Evolutionary conservation across 2,888 invertebrate genomes (phyloP), one percentile per base, ranked within the genome.

Genomic region (Drosophila parthenogenetica): DNA sequence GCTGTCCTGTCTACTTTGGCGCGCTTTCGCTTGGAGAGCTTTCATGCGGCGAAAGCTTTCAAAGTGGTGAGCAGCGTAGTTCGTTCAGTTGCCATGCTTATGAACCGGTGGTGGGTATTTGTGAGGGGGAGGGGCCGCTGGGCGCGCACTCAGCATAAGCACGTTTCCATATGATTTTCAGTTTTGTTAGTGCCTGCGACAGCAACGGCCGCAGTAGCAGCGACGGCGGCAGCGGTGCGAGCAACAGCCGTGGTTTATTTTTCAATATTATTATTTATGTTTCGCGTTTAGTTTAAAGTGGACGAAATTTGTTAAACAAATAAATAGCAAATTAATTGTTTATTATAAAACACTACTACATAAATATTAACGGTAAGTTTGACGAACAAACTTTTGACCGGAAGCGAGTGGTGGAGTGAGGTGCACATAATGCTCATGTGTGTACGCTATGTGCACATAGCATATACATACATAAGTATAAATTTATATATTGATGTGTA

Each of bases 141-240:
- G 58, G 68, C 68, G 63, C 53, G 8, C 46, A 42, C 62, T 40
- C 60, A 87, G 85, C 81, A 82, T 82, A 80, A 72, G 54, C 86
- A 77, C 79, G 88, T 82, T 87, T 88, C 77, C 88, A 88, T 83
- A 86, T 83, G 88, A 77, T 74, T 71, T 59, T 74, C 77, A 83
- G 83, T 88, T 85, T 83, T 86, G 88, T 86, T 82, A 87, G 81
- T 61, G 64, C 61, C 68, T 71, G 67, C 29, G 42, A 50, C 62
- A 39, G 29, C 25, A 39, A n/a, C 51, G 25, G 45, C 45, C 45
- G 50, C 43, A 4, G 43, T 17, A 60, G 32, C 46, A 42, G 53
- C 48, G 42, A n/a, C 61, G 32, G 37, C 58, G 48, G 53, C 54
- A 39, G 25, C 19, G 45, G 37, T 40, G 48, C 4, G 16, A 51